Evolutionary conservation across 2,888 invertebrate species (phyloP).

Genomic region (Holacanthella duospinosa): DNA sequence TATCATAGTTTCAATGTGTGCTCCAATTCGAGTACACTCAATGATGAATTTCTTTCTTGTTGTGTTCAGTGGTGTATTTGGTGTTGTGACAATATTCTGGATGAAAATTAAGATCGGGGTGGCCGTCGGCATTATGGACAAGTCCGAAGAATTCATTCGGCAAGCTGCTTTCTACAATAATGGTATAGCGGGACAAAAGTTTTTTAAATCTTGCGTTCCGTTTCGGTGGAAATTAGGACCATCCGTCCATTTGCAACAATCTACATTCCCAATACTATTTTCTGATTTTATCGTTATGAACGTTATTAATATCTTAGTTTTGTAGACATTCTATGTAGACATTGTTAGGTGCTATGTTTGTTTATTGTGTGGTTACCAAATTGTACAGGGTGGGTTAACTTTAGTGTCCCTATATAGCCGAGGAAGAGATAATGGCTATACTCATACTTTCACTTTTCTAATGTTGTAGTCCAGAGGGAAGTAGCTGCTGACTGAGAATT

Average conservation of each 20-base stretch:
- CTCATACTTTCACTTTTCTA: too few relatives aligned
- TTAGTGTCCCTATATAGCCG: too few relatives aligned
- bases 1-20: background rate
- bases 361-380: too few relatives aligned
- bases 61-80: background rate
- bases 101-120: background rate
- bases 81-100: background rate
- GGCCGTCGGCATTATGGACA: background rate
- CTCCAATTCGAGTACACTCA: background rate
- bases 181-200: background rate
- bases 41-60: background rate
- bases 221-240: background rate
- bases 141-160: background rate
- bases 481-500: too few relatives aligned
- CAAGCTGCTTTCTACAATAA: background rate
- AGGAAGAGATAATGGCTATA: too few relatives aligned
- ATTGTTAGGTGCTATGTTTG: too few relatives aligned
- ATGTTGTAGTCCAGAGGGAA: too few relatives aligned
- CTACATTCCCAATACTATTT: background rate
- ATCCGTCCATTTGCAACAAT: background rate
- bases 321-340: too few relatives aligned
- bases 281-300: background rate
- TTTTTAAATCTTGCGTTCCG: background rate
- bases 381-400: too few relatives aligned
- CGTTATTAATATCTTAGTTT: background rate